A percentile compares a stretch with the other conserved stretches of the same genome.
Evolutionary conservation across 2,113 vertebrate genomes (phyloP).

Genomic region (Pan paniscus): DNA sequence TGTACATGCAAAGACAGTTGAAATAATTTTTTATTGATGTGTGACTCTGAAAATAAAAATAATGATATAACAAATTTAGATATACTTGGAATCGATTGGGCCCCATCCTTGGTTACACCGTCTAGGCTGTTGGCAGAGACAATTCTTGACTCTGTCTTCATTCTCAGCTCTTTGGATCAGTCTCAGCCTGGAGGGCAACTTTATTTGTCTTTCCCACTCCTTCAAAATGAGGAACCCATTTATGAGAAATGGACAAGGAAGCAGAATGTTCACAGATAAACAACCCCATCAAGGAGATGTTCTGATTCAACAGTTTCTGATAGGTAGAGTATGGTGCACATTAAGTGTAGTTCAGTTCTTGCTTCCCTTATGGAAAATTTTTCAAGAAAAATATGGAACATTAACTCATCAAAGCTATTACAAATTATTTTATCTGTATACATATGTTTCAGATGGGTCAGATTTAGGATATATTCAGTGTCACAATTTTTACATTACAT

Average conservation of each 20-base stretch:
- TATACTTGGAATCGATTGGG: background rate
- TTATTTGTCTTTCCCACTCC: background rate
- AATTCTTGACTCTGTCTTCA: background rate
- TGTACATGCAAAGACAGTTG: background rate
- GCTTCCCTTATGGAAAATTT: background rate
- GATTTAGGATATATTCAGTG: background rate
- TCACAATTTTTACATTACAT: background rate
- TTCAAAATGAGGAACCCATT: background rate
- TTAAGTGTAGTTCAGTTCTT: background rate
- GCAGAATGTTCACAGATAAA: background rate
- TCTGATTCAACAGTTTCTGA: background rate
- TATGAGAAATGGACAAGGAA: background rate
- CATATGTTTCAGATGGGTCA: background rate
- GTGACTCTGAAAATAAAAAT: background rate
- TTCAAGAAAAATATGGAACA: background rate
- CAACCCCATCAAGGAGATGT: background rate
- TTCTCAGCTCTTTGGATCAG: background rate
- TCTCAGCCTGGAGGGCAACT: background rate
- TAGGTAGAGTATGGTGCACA: background rate
- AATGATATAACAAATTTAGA: background rate
- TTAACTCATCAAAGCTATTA: background rate
- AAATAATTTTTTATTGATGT: background rate
- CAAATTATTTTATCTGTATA: background rate
- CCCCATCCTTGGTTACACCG: background rate
- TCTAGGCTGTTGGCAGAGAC: background rate